Evolutionary conservation across 1,140 invertebrate genomes (phyloP), one percentile per base, ranked within the genome.

Genomic region (Drosophila sp.): DNA sequence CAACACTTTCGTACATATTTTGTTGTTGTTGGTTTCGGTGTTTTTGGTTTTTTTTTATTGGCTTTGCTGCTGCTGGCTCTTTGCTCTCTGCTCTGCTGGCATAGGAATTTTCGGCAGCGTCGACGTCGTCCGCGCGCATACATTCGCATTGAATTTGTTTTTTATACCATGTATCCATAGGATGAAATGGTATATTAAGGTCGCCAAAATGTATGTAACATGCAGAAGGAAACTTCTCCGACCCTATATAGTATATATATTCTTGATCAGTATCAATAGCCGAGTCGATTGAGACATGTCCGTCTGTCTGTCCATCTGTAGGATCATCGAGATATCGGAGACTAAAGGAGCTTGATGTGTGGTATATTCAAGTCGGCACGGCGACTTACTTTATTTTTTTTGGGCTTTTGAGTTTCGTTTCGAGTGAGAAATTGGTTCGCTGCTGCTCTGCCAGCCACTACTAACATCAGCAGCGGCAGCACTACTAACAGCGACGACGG

Each of bases 21-120:
- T 56, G 27, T 55, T 32, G n/a, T 57, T 57, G 55, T 7, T 33
- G 30, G 0, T 6, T n/a, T 5, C 35, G 30, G 23, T 30, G n/a
- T n/a, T 23, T 33, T 61, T 33, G 8, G 4, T 6, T 11, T 61
- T 7, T 41, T 33, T 10, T 2, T 29, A 33, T n/a, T 60, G 58
- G 23, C 7, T n/a, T 4, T 23, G 41, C 41, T 50, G 44, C 44
- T 50, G 23, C 6, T 50, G 23, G 44, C 44, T 47, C 44, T 47
- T 47, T 47, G 44, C 44, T 47, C 44, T 25, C 44, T 25, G 23
- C 23, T 41, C 58, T 60, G 25, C 41, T 41, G 40, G 40, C 61
- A 63, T 63, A 44, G 61, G 61, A 64, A 64, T 50, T 64, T 64
- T 47, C 27, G 62, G 40, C 41, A 64, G 29, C 30, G 41, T 54